Base-by-base conservation (phyloP, 2,888 invertebrate genomes). In the Galeruca laticollis region DNA sequence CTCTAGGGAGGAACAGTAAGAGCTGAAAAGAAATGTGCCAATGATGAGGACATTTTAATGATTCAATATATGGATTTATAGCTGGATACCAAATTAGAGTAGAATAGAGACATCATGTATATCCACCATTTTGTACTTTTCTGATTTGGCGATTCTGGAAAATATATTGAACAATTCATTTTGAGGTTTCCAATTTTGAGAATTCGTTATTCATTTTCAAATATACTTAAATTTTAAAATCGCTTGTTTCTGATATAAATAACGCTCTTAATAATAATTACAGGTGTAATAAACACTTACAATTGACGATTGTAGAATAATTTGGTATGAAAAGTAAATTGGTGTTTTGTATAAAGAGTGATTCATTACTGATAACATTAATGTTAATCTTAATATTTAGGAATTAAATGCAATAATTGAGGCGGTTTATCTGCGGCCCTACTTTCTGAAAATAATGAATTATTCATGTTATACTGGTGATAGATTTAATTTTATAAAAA, bases 271-370 rank as follows among this genome's bases (percentile, higher is more conserved):
- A 59, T 65, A 65, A 59, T 49, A n/a, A 54, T 31, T 40, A 66
- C 21, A 54, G 6, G n/a, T 37, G 59, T 2, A 52, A 51, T 51
- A 35, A 37, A 35, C 33, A 64, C 54, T 56, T 64, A 65, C 65
- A 59, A 49, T 66, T 51, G 21, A 66, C 51, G 51, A 66, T 59
- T 63, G 51, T 66, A 66, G 51, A 59, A 59, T 66, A 66, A 66
- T 66, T 66, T 66, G 66, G 35, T 59, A 59, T 51, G 59, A 66
- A 66, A 66, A 66, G 59, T 66, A 59, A 59, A 59, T 66, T 66
- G 66, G 66, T 66, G 66, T 66, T 59, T 66, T 66, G 66, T 59
- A 66, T 66, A 59, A 57, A 59, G 60, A 51, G 59, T 66, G 49
- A 59, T n/a, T 66, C 66, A 21, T 51, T 40, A 43, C 54, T 63